Conservation (phyloP, 2,113 vertebrate species). For the Neolamprologus falcicula region DNA sequence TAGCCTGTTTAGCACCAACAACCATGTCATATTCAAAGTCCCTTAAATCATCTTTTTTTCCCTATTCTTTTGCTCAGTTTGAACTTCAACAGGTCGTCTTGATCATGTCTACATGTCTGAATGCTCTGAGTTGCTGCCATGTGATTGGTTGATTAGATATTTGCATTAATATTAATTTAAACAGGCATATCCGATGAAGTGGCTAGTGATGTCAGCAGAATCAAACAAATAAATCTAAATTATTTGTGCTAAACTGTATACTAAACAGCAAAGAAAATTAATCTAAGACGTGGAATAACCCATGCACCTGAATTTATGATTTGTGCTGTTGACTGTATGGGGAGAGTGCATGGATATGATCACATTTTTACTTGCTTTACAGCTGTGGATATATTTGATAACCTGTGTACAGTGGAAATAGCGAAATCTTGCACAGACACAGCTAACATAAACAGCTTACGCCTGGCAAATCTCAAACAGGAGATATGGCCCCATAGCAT, state of each 20-base stretch:
- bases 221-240: neutral
- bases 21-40: neutral
- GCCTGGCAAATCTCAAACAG: neutral
- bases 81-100: neutral
- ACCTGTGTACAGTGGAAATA: neutral
- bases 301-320: neutral
- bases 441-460: conserved; percentile 14
- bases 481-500: neutral
- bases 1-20: neutral
- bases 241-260: neutral
- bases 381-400: neutral
- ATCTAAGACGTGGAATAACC: neutral
- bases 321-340: neutral
- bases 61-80: neutral
- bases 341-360: neutral
- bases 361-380: neutral
- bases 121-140: neutral
- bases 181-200: neutral
- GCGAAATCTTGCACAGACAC: neutral
- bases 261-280: neutral
- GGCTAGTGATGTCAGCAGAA: neutral
- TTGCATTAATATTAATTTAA: neutral
- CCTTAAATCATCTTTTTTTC: neutral
- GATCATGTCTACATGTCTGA: neutral
- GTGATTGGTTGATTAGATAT: neutral